A percentile compares a stretch with the other conserved stretches of the same genome.
These are phyloP conservation scores for Crocodylus rhombifer DNA, from an alignment of 2,797 vertebrate species.

Conservation along the genomic window DNA sequence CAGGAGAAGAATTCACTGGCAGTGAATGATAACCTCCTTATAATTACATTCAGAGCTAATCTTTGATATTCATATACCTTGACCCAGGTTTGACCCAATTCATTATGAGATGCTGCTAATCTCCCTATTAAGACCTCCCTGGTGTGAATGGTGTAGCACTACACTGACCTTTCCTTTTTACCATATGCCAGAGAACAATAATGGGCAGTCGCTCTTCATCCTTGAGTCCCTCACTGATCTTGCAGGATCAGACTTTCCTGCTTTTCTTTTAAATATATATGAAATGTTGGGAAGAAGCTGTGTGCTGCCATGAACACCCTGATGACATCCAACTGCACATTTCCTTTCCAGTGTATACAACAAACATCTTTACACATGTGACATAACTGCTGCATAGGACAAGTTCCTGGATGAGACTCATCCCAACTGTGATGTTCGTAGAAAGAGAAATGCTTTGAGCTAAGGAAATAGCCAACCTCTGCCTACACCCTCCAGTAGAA, in stretches of 20 bases:
- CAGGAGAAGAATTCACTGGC: constrained; percentile 30
- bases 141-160: fast-evolving
- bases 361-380: neutral
- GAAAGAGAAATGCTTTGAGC: neutral
- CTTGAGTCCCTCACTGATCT: neutral
- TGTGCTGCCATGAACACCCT: neutral
- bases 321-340: fast-evolving
- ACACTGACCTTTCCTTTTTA: neutral
- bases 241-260: too few species aligned
- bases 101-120: neutral
- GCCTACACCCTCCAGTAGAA: neutral
- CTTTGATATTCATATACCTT: constrained; percentile 56
- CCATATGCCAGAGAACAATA: neutral
- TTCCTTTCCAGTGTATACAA: neutral
- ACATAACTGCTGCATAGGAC: neutral
- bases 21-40: constrained; percentile 34
- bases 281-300: neutral
- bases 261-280: fast-evolving
- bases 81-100: neutral
- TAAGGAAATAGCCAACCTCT: neutral
- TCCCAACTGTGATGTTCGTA: neutral
- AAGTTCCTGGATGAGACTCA: neutral
- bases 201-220: neutral
- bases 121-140: neutral
- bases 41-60: constrained; percentile 16